Conservation (phyloP, 2,113 vertebrate genomes). For the Lampris megalopsis region DNA sequence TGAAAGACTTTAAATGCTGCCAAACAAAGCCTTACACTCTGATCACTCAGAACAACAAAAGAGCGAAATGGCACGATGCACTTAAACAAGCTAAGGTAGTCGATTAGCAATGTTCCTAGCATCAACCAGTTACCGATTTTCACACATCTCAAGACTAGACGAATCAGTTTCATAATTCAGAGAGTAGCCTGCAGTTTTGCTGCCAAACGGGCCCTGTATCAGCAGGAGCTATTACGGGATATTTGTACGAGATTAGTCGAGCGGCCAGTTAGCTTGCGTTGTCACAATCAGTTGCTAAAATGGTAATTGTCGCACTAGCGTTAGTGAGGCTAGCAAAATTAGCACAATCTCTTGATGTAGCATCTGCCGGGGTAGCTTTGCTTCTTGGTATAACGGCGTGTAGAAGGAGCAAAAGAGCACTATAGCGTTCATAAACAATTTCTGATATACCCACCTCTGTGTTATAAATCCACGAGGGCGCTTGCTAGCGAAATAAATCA, state of each 20-base stretch:
- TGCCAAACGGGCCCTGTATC: not conserved
- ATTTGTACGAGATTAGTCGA: not conserved
- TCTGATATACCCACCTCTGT: constrained; percentile 75
- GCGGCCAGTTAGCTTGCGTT: constrained; percentile 8
- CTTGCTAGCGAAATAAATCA: constrained; percentile 57
- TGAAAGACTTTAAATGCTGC: no score
- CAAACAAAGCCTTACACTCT: not conserved
- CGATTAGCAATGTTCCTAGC: no score
- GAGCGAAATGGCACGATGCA: not conserved
- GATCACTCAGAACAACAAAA: not conserved
- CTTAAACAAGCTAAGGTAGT: not conserved
- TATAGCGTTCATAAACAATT: constrained; percentile 2
- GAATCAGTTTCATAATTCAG: not conserved
- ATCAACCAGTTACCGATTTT: no score
- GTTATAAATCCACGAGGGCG: constrained; percentile 77
- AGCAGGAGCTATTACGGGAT: not conserved
- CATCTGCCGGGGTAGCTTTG: constrained; percentile 39
- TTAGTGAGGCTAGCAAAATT: constrained; percentile 16
- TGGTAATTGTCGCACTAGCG: constrained; percentile 55
- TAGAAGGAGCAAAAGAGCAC: constrained; percentile 49
- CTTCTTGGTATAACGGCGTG: constrained; percentile 46
- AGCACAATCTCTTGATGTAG: constrained; percentile 63
- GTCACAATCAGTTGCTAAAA: constrained; percentile 42
- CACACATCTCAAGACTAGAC: no score
- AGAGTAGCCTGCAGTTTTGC: not conserved